Conservation (phyloP, 2,888 invertebrate species). For the Leptothorax acervorum region DNA sequence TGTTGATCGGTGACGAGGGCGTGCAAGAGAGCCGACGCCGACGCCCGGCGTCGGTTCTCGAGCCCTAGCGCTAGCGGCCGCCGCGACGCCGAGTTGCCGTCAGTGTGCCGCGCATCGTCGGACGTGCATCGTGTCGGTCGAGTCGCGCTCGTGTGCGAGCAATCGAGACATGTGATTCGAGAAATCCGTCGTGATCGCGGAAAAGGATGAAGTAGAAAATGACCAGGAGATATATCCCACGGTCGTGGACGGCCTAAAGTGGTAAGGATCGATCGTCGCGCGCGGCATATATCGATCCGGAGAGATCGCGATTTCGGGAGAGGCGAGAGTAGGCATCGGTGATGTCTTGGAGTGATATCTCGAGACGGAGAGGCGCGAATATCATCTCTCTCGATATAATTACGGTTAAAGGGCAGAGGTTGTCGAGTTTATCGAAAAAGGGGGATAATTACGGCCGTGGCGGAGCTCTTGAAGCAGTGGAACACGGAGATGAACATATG, state of each 20-base stretch:
- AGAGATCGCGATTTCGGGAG: neutral
- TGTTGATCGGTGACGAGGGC: slow-evolving; percentile 51
- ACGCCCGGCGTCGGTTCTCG: slow-evolving; percentile 75
- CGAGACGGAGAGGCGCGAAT: slow-evolving; percentile 21
- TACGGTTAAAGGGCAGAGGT: slow-evolving; percentile 42
- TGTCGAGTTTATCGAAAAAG: slow-evolving; percentile 39
- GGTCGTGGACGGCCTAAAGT: slow-evolving; percentile 56
- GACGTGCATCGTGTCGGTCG: slow-evolving; percentile 54
- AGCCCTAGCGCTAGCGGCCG: slow-evolving; percentile 32
- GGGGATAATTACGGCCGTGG: slow-evolving; percentile 49
- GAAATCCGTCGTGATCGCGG: neutral
- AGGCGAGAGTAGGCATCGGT: neutral
- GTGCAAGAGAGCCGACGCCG: slow-evolving; percentile 65
- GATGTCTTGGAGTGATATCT: slow-evolving; percentile 1
- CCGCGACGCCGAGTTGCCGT: slow-evolving; percentile 44
- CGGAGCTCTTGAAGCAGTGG: slow-evolving; percentile 30
- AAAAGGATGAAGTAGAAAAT: slow-evolving; percentile 45
- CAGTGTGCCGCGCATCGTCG: slow-evolving; percentile 73
- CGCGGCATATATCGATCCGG: slow-evolving; percentile 21
- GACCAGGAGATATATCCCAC: slow-evolving; percentile 51
- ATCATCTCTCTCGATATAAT: slow-evolving; percentile 10
- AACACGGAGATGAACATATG: slow-evolving; percentile 59
- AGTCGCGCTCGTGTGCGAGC: slow-evolving; percentile 30
- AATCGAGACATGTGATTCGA: slow-evolving; percentile 66
- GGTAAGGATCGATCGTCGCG: slow-evolving; percentile 57